Base-by-base conservation (phyloP, 2,888 invertebrate species). In the Orthonychiurus folsomi region DNA sequence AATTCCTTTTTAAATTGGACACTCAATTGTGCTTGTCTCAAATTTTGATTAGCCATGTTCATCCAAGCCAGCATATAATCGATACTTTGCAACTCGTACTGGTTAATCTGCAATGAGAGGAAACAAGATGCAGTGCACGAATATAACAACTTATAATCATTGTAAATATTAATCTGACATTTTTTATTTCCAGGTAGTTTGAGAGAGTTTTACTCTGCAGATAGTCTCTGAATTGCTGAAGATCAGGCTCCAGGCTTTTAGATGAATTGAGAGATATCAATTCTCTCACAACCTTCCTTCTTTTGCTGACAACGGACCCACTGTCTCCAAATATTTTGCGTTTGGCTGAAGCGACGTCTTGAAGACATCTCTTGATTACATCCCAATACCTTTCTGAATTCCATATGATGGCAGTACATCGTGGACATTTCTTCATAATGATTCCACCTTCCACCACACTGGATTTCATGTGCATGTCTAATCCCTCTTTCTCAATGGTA, bases 391-490 rank as follows among this genome's bases (percentile, higher is more conserved):
- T 79, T 54, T 77, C 76, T 1, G 82, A 83, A 69, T 79, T 80
- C n/a, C 81, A 77, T 18, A 86, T 82, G 0, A 81, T 79, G 23
- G 81, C 80, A 59, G 81, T 82, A 73, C 86, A 86, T 62, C 74
- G 75, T 0, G 85, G 85, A 72, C 86, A 86, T 1, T 61, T 59
- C 66, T 78, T 79, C 52, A 77, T 73, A 20, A 77, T 74, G 65
- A 74, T 74, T 3, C 68, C 68, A 24, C 66, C 67, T 2, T 67
- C 62, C 3, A 54, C 63, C 12, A 55, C 57, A 15, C 47, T 20
- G 3, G n/a, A n/a, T n/a, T 57, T 47, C 68, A 77, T 71, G 74
- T 74, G 77, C 3, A 67, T 26, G 65, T 79, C 78, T 59, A 80
- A 63, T 0, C 74, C 76, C 23, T 69, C 64, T 0, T 74, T 74